Base-by-base conservation (phyloP, 2,888 invertebrate species). In the Mythimna impura region DNA sequence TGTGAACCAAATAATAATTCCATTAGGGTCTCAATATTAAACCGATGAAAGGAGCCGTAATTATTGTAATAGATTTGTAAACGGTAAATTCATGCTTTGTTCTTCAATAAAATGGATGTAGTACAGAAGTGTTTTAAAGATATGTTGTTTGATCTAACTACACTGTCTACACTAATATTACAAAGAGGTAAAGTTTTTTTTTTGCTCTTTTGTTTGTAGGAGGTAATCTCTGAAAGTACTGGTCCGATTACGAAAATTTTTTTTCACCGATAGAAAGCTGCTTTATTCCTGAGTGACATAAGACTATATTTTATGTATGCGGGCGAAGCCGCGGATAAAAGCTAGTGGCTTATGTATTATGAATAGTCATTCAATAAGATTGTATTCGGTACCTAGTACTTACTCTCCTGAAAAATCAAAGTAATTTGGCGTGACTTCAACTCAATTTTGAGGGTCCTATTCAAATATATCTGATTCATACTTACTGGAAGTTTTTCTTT, bases 371-470 rank as follows among this genome's bases (percentile, higher is more conserved):
- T 72, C n/a, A 72, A 47, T 52, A 72, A 36, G 17, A 55, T 55
- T 25, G 25, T 12, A 47, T n/a, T 50, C 17, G 7, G 47, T 17
- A 17, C 5, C 17, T 47, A 5, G 1, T 17, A 47, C 30, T 12
- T 25, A n/a, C 25, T 47, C 3, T 50, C 71, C 55, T 54, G 40
- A 57, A n/a, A 73, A 58, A n/a, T 8, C 58, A 66, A 76, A 76
- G 52, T 34, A 47, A 55, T 72, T 72, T 71, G 8, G 30, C 14
- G 34, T 55, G 22, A 43, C 43, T 25, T 12, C 10, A 22, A n/a
- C 1, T 14, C 8, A 20, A 55, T 62, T 61, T 72, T n/a, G n/a
- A 30, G 7, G n/a, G 14, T 62, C 54, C 22, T 47, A 36, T 61
- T 54, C 20, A 74, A 74, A 60, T 61, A 61, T 54, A 76, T 3